Percentiles rank a stretch among this genome's conserved stretches.
Conservation (phyloP, 2,888 invertebrate species). For the Sceliomorpha sp. region DNA sequence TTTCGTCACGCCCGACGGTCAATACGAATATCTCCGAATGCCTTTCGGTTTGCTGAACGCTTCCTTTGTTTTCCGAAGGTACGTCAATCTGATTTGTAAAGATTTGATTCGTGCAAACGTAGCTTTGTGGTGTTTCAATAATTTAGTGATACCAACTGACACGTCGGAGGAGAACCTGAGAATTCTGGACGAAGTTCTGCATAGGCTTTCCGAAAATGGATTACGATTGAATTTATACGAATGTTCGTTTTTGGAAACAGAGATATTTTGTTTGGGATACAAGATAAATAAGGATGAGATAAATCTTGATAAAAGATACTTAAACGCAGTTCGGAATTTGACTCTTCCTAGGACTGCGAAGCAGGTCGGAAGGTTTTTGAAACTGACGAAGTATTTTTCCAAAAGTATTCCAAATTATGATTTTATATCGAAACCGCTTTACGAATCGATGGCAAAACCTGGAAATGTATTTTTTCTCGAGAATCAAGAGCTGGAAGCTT, state of each 20-base stretch:
- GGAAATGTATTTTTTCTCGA: slow-evolving; percentile 17
- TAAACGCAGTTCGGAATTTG: slow-evolving; percentile 17
- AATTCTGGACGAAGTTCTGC: slow-evolving; percentile 22
- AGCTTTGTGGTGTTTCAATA: slow-evolving; percentile 7
- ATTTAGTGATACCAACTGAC: slow-evolving; percentile 33
- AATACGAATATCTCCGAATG: slow-evolving; percentile 31
- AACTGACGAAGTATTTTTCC: slow-evolving; percentile 22
- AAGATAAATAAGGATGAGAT: slow-evolving; percentile 11
- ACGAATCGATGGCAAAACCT: slow-evolving; percentile 2
- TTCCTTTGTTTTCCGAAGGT: slow-evolving; percentile 14
- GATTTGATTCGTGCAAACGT: slow-evolving; percentile 9
- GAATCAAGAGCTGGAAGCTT: slow-evolving; percentile 10
- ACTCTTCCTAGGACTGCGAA: slow-evolving; percentile 13
- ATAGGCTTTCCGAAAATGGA: slow-evolving; percentile 15
- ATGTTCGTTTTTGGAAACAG: slow-evolving; percentile 34
- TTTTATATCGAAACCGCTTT: slow-evolving; percentile 15
- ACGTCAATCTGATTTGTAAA: slow-evolving; percentile 26
- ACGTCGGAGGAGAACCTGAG: slow-evolving; percentile 12
- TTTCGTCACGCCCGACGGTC: slow-evolving; percentile 27
- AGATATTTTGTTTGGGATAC: slow-evolving; percentile 38
- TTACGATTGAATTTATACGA: slow-evolving; percentile 36
- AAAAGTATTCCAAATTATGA: slow-evolving; percentile 40
- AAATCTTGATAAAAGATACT: slow-evolving; percentile 4
- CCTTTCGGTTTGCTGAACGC: slow-evolving; percentile 24
- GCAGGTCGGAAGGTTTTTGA: slow-evolving; percentile 23